These are phyloP conservation scores for Chromoteleia sp. DNA, from an alignment of 2,888 invertebrate genomes.

Conservation along the genomic window DNA sequence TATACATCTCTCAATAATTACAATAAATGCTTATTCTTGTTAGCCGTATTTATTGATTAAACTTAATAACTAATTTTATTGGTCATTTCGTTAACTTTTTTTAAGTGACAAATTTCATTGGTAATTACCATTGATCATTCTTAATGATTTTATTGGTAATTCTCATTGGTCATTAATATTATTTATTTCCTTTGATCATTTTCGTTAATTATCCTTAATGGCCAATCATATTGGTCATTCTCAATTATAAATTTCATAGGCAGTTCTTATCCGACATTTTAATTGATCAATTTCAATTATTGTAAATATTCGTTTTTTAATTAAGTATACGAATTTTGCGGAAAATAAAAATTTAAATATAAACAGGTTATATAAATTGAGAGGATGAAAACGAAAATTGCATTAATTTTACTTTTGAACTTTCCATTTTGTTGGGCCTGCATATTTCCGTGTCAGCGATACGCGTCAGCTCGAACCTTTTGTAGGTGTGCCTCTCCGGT, in stretches of 20 bases:
- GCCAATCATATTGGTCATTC: not conserved
- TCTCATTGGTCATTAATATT: not conserved
- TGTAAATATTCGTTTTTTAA: no score
- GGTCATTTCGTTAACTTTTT: no score
- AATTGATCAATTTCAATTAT: no score
- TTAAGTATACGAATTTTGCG: no score
- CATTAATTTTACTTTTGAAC: constrained; percentile 45
- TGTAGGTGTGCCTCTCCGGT: constrained; percentile 52
- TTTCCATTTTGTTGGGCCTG: constrained; percentile 33
- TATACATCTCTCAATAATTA: no score
- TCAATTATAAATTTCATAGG: no score
- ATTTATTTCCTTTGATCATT: not conserved
- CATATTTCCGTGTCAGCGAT: constrained; percentile 43
- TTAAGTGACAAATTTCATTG: no score
- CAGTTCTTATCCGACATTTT: no score
- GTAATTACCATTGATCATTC: no score
- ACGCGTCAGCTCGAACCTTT: constrained; percentile 16
- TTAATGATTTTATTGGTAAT: not conserved
- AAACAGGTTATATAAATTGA: constrained; percentile 7
- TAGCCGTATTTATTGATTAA: no score
- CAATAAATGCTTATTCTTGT: no score
- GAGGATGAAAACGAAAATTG: constrained; percentile 33
- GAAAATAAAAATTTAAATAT: not conserved
- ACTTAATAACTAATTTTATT: no score
- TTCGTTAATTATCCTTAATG: not conserved